Percentiles rank a stretch among this genome's conserved stretches.
phyloP scores from a whole-genome alignment of 2,888 invertebrate genomes.

The Amiota mariae region DNA sequence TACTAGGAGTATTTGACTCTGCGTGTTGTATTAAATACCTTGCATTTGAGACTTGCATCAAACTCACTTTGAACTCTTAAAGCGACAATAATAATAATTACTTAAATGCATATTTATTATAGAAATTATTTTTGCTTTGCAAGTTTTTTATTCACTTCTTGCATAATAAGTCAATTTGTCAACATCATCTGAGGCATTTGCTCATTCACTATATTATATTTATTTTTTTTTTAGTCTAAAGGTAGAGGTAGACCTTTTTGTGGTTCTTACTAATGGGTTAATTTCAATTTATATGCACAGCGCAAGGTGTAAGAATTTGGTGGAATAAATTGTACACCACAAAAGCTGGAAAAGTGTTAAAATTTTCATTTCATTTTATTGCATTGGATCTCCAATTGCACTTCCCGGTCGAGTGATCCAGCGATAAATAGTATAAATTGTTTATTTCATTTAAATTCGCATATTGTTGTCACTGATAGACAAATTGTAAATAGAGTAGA shows the following conservation, averaged over 20 bases:
- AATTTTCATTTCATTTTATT: too few species aligned
- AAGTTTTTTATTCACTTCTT: slow-evolving; percentile 34
- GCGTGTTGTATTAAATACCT: neutral
- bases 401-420: too few species aligned
- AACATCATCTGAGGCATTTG: slow-evolving; percentile 40
- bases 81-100: slow-evolving; percentile 23
- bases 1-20: neutral
- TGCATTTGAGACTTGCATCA: too few species aligned
- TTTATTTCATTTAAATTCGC: too few species aligned
- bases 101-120: slow-evolving; percentile 27
- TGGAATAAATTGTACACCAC: neutral
- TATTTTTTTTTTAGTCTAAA: neutral
- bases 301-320: slow-evolving; percentile 3
- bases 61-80: neutral
- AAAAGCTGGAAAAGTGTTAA: too few species aligned
- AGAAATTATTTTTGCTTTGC: neutral
- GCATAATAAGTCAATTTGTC: slow-evolving; percentile 63
- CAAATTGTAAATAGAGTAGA: too few species aligned
- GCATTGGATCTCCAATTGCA: too few species aligned
- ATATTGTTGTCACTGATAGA: too few species aligned
- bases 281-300: slow-evolving; percentile 50
- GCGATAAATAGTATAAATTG: too few species aligned
- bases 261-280: slow-evolving; percentile 41
- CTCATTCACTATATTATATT: neutral
- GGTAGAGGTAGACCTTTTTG: slow-evolving; percentile 43